Evolutionary conservation across 1,140 invertebrate species (phyloP), one percentile per base, ranked within the genome.

Genomic region (Oryzaephilus surinamensis): DNA sequence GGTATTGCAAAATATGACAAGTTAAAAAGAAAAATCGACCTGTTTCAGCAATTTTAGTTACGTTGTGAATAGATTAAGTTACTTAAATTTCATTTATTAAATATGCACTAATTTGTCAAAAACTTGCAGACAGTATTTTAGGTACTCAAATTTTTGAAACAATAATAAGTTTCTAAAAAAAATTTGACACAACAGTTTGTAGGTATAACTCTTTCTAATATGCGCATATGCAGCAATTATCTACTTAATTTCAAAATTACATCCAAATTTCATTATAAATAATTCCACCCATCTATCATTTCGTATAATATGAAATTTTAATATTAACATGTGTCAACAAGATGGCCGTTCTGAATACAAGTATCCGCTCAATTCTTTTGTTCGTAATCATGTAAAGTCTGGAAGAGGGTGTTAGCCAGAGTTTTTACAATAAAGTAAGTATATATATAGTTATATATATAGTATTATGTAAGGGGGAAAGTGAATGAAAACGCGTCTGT

Each of bases 401-500:
- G 27, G 32, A 33, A 32, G 40, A 40, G 30, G 29, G 40, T 34
- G 20, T 21, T 21, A 21, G 10, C 20, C 10, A 21, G 10, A 21
- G 10, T 21, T 10, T 6, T 6, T 6, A 6, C 6, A 21, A 10
- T 8, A 24, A 24, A 24, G 23, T 3, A 10, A 24, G 23, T 3
- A 24, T 24, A 24, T 24, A 4, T 24, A n/a, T 24, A 3, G 8
- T n/a, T 24, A 24, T 24, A 24, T 38, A 39, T 20, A 33, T 2
- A 11, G 23, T 37, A 41, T 45, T 45, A 41, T 31, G 37, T 21
- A 36, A 38, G 40, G 40, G 41, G 8, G 37, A 36, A 42, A 44
- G 33, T 44, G 45, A 50, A 46, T 46, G 48, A 46, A 50, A 46
- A 44, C 44, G 45, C 37, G 48, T 50, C 48, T 46, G 45, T 50